phyloP scores from a whole-genome alignment of 2,888 invertebrate genomes.

The Eurytoma californica region DNA sequence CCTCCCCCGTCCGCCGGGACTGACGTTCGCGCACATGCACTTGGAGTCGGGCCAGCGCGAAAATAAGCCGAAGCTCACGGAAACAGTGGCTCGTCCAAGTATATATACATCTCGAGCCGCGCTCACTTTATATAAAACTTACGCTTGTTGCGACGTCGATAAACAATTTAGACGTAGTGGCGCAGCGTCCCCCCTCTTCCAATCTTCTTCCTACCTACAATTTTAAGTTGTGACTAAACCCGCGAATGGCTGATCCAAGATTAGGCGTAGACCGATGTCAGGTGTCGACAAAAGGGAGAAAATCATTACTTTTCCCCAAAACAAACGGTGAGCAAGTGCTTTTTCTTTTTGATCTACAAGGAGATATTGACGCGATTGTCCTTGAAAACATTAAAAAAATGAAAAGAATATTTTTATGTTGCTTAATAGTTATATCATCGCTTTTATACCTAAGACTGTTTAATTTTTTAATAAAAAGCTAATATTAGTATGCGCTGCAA shows the following conservation, averaged over 20 bases:
- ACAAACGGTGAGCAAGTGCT: no score
- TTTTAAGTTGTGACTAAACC: constrained; percentile 47
- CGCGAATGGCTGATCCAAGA: constrained; percentile 11
- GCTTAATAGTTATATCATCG: neutral
- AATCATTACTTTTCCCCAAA: neutral
- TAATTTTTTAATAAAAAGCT: no score
- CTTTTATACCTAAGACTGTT: neutral
- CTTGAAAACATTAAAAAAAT: neutral
- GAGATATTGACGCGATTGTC: neutral
- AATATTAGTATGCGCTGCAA: no score
- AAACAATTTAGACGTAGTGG: constrained; percentile 51
- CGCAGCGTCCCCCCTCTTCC: neutral
- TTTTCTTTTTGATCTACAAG: no score
- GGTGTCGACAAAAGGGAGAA: neutral
- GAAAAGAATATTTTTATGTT: neutral
- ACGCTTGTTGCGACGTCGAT: constrained; percentile 37
- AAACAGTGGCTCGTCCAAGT: constrained; percentile 26
- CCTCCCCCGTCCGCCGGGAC: constrained; percentile 10
- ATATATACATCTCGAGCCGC: neutral
- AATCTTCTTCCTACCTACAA: constrained; percentile 27
- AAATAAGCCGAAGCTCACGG: constrained; percentile 50
- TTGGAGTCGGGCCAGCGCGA: constrained; percentile 44
- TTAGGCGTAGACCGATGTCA: constrained; percentile 1
- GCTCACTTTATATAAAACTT: constrained; percentile 10
- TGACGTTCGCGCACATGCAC: constrained; percentile 39